Evolutionary conservation across 2,113 vertebrate genomes (phyloP).

Genomic region (Corythoichthys intestinalis): DNA sequence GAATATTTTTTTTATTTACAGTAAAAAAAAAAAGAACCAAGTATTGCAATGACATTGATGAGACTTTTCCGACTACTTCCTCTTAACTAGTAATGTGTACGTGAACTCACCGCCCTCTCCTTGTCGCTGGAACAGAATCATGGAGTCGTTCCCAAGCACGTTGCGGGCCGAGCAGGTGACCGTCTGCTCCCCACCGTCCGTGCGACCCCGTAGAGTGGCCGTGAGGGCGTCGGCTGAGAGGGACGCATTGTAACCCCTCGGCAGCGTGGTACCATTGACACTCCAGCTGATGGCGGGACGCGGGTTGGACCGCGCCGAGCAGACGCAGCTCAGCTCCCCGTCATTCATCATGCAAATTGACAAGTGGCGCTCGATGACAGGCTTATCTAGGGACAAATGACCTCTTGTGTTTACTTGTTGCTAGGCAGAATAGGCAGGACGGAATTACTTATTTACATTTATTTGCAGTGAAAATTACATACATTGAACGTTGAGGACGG

Average conservation of each 20-base stretch:
- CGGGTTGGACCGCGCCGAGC: slow-evolving; percentile 71
- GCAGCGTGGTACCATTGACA: slow-evolving; percentile 59
- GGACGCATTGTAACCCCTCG: slow-evolving; percentile 56
- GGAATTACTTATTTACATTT: too few relatives aligned
- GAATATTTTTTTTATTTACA: too few relatives aligned
- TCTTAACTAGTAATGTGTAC: too few relatives aligned
- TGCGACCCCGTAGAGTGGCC: slow-evolving; percentile 51
- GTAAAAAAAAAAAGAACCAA: too few relatives aligned
- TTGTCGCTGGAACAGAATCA: slow-evolving; percentile 46
- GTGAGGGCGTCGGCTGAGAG: slow-evolving; percentile 30
- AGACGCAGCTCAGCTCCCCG: slow-evolving; percentile 54
- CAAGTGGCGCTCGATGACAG: slow-evolving; percentile 47
- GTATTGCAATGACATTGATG: too few relatives aligned
- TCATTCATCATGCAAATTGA: slow-evolving; percentile 60
- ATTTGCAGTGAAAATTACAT: slow-evolving; percentile 13
- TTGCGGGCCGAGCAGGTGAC: slow-evolving; percentile 70
- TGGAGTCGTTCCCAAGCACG: slow-evolving; percentile 66
- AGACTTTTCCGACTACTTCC: too few relatives aligned
- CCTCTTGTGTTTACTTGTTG: neutral
- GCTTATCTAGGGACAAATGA: slow-evolving; percentile 53
- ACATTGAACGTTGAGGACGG: slow-evolving; percentile 66
- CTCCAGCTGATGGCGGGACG: slow-evolving; percentile 71
- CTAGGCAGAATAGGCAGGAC: too few relatives aligned
- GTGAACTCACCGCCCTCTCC: slow-evolving; percentile 27
- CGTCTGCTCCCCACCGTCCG: slow-evolving; percentile 32